Evolutionary conservation across 2,797 vertebrate genomes (phyloP), one percentile per base, ranked within the genome.

Genomic region (Xiphorhynchus erythropygius): DNA sequence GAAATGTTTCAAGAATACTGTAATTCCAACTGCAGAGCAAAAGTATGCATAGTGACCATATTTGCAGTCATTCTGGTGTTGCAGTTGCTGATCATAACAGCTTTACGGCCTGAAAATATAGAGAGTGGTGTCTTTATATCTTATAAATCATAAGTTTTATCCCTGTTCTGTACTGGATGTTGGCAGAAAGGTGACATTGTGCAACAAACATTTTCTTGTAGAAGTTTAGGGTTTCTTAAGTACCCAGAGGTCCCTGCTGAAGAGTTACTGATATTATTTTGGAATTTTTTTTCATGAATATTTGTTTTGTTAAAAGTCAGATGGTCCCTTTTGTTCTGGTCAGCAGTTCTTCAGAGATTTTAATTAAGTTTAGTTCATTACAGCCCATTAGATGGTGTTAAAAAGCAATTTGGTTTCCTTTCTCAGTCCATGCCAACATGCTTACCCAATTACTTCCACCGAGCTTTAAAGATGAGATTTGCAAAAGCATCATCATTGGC

Each of bases 321-420:
- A 33, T 39, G 2, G 23, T 78, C 16, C 18, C 28, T 93, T 92
- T 81, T 88, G 42, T 88, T 84, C 47, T 93, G 69, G 60, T 91
- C 89, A 92, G 87, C 82, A 93, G 30, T 87, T 94, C 84, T 65
- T 93, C 81, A 59, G 84, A 85, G 65, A 90, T 82, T 92, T 41
- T 91, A 93, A 92, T 96, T 97, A 95, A 95, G 44, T 78, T 42
- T 69, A 87, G 69, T 32, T 69, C 69, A 94, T 95, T 91, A 49
- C 28, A 91, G 44, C 23, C 49, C 25, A 85, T 92, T 96, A 96
- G 39, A 37, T 90, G 30, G 46, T 89, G 81, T 89, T 93, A 92
- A 89, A 91, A 93, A 93, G 33, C 76, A 89, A 73, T 96, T 94
- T 86, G 50, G 30, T 93, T 94, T 84, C 52, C 9, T 84, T 92